Evolutionary conservation across 2,113 vertebrate species (phyloP).

Genomic region (Pagrus major): DNA sequence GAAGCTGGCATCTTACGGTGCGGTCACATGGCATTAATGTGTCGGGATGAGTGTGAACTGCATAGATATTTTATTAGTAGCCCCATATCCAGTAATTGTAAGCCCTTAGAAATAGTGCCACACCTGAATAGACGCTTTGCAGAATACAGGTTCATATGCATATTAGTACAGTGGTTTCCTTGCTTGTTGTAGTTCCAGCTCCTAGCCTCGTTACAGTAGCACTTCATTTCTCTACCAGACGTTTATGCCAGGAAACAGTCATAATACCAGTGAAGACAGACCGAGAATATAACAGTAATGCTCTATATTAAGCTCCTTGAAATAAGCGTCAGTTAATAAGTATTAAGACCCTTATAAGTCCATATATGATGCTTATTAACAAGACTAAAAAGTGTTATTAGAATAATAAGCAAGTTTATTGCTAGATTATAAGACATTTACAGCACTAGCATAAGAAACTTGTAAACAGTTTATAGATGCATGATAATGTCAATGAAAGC

Average conservation of each 20-base stretch:
- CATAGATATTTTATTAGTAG: slow-evolving; percentile 20
- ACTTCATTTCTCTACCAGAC: slow-evolving; percentile 36
- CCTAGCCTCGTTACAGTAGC: slow-evolving; percentile 20
- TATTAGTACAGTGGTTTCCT: slow-evolving; percentile 26
- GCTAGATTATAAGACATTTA: too few species aligned
- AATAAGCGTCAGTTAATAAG: too few species aligned
- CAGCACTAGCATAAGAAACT: too few species aligned
- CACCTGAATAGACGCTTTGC: slow-evolving; percentile 12
- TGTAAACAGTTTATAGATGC: too few species aligned
- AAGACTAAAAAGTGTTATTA: too few species aligned
- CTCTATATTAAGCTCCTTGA: too few species aligned
- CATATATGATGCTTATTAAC: too few species aligned
- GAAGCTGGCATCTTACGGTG: slow-evolving; percentile 38
- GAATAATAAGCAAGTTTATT: too few species aligned
- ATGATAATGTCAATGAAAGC: too few species aligned
- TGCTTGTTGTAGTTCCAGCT: slow-evolving; percentile 41
- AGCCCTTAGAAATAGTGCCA: slow-evolving; percentile 17
- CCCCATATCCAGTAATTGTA: slow-evolving; percentile 4
- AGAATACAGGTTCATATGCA: slow-evolving; percentile 13
- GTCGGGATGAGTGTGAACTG: slow-evolving; percentile 43
- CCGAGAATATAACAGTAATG: slow-evolving; percentile 25
- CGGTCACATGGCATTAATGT: slow-evolving; percentile 56
- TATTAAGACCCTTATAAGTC: too few species aligned
- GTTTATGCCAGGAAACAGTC: slow-evolving; percentile 5
- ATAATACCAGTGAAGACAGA: slow-evolving; percentile 5